These are phyloP conservation scores for Chloroceryle amazona DNA, from an alignment of 2,797 vertebrate species.

Conservation along the genomic window DNA sequence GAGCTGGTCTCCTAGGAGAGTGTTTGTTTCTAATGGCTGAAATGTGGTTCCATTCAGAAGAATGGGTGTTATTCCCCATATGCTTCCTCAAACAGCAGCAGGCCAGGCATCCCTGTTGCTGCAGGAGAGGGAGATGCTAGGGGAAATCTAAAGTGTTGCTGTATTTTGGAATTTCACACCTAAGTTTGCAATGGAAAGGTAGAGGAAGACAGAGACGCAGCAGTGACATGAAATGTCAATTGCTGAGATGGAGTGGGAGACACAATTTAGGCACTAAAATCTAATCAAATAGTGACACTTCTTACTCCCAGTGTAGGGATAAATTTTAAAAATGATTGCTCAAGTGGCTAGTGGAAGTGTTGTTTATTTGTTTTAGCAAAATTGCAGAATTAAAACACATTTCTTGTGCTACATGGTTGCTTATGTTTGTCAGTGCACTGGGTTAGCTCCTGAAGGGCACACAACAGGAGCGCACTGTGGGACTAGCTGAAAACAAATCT, in stretches of 20 bases:
- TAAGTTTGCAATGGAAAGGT: background rate
- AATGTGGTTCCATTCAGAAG: too few relatives aligned
- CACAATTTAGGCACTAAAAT: background rate
- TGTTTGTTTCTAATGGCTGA: too few relatives aligned
- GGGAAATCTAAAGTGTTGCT: background rate
- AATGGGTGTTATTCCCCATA: too few relatives aligned
- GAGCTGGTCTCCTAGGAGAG: too few relatives aligned
- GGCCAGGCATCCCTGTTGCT: constrained; percentile 50
- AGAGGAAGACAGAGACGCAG: background rate
- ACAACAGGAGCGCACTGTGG: background rate
- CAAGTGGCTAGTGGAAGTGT: background rate
- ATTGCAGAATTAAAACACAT: background rate
- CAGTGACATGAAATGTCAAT: background rate
- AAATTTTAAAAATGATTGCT: background rate
- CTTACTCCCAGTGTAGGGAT: background rate
- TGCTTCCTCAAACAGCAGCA: constrained; percentile 45
- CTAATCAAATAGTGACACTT: constrained; percentile 35
- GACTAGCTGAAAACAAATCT: background rate
- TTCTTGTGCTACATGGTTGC: background rate
- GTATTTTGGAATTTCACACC: background rate
- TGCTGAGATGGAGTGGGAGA: constrained; percentile 6
- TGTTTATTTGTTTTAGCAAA: background rate
- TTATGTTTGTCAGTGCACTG: background rate
- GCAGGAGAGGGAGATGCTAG: background rate
- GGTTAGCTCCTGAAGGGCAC: background rate